phyloP scores from a whole-genome alignment of 2,113 vertebrate genomes.

The Pteropus alecto region DNA sequence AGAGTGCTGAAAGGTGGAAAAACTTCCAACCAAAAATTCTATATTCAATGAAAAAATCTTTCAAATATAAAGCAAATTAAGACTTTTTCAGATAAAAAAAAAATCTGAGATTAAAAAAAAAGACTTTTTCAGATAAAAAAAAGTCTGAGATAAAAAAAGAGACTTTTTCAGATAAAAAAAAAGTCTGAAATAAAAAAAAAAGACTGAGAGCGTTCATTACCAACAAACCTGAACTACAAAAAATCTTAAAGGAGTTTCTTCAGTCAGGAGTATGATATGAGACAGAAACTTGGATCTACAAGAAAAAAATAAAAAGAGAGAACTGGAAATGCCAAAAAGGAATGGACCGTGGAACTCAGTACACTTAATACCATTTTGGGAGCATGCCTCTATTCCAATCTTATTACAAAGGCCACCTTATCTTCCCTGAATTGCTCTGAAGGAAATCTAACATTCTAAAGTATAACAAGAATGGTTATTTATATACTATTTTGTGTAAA shows the following conservation, averaged over 20 bases:
- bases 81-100: background rate
- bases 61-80: background rate
- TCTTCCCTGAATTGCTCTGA: background rate
- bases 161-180: too few relatives aligned
- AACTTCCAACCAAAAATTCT: background rate
- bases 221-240: background rate
- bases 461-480: background rate
- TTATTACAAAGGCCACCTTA: background rate
- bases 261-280: background rate
- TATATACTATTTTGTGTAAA: background rate
- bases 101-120: too few relatives aligned
- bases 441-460: background rate
- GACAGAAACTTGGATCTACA: background rate
- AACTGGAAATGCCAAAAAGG: background rate
- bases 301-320: background rate
- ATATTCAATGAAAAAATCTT: background rate
- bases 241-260: background rate
- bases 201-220: background rate
- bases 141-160: too few relatives aligned
- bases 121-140: too few relatives aligned
- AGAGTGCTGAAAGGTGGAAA: background rate
- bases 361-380: background rate
- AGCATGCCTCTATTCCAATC: background rate
- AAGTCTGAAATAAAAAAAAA: background rate
- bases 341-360: background rate